Conservation (phyloP, 2,888 invertebrate species). For the Thereva nobilitata region DNA sequence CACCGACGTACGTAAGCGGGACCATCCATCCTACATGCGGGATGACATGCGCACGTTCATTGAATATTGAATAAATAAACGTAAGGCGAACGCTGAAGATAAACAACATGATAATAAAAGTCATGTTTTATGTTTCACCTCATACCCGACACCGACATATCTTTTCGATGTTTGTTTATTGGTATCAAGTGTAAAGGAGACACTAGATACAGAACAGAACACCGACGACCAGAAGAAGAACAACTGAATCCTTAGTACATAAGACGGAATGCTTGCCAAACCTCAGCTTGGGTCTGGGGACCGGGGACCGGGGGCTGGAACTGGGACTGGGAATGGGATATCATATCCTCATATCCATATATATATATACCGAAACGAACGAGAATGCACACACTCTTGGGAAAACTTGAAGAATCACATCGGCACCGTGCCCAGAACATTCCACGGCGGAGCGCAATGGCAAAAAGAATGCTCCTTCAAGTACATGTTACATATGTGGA, state of each 20-base stretch:
- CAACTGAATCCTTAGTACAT: constrained; percentile 1
- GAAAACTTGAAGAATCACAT: background rate
- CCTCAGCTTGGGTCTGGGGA: background rate
- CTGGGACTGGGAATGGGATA: too few relatives aligned
- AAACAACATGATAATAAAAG: constrained; percentile 42
- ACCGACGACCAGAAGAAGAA: constrained; percentile 12
- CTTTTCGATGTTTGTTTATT: constrained; percentile 28
- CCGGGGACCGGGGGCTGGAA: background rate
- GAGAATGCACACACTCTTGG: too few relatives aligned
- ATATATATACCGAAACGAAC: too few relatives aligned
- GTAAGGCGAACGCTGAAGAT: constrained; percentile 18
- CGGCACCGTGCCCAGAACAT: constrained; percentile 1
- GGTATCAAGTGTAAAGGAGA: constrained; percentile 13
- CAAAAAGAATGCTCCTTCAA: constrained; percentile 22
- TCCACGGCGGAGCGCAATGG: constrained; percentile 14
- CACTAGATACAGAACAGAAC: constrained; percentile 10
- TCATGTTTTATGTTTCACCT: constrained; percentile 39
- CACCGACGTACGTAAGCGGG: constrained; percentile 3
- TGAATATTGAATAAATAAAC: constrained; percentile 40
- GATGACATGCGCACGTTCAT: constrained; percentile 36
- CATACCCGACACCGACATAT: constrained; percentile 16
- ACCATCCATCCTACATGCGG: too few relatives aligned
- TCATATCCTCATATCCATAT: too few relatives aligned
- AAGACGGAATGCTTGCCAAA: constrained; percentile 10
- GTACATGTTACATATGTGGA: constrained; percentile 31